Conservation (phyloP, 2,888 invertebrate genomes). For the Microplitis deprimator region DNA sequence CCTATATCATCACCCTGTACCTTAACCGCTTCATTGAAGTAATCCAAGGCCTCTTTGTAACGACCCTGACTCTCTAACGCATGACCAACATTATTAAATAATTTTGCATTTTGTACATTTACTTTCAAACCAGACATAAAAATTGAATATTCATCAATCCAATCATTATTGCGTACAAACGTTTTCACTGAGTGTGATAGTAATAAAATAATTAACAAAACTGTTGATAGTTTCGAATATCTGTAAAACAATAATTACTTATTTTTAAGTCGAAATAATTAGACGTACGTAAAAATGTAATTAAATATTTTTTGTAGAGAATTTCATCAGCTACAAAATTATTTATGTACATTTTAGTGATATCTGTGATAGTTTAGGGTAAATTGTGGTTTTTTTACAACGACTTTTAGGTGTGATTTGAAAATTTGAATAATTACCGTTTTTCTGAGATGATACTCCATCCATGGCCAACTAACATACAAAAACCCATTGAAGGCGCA, state of each 20-base stretch:
- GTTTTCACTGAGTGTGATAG: slow-evolving; percentile 89
- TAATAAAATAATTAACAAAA: slow-evolving; percentile 79
- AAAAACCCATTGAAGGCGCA: slow-evolving; percentile 98
- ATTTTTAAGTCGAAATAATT: background rate
- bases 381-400: no score
- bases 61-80: slow-evolving; percentile 86
- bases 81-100: slow-evolving; percentile 98
- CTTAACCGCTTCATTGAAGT: slow-evolving; percentile 92
- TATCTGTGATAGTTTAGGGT: background rate
- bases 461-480: slow-evolving; percentile 91
- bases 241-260: slow-evolving; percentile 53
- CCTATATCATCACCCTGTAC: slow-evolving; percentile 97
- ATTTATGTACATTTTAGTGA: background rate
- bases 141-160: slow-evolving; percentile 93
- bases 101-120: slow-evolving; percentile 92
- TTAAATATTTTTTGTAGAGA: no score
- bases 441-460: slow-evolving; percentile 81
- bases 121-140: slow-evolving; percentile 92
- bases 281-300: background rate
- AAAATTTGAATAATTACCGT: slow-evolving; percentile 65
- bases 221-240: slow-evolving; percentile 77
- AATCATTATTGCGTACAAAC: slow-evolving; percentile 90
- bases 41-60: slow-evolving; percentile 85
- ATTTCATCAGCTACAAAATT: background rate
- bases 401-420: no score